Conservation (phyloP, 1,140 invertebrate species). For the Theocolax elegans region DNA sequence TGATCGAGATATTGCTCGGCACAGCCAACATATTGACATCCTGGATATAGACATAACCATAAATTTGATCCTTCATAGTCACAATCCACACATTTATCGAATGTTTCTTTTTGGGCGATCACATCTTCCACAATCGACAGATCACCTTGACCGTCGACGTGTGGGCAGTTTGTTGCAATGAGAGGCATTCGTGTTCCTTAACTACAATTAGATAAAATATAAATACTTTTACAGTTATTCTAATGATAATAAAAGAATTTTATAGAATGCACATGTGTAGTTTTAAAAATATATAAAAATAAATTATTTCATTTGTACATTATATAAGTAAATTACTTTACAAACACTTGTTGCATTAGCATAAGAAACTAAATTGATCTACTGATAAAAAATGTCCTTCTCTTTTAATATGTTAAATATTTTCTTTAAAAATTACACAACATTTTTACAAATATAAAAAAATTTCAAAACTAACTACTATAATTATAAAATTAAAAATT, state of each 20-base stretch:
- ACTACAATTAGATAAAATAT: conserved; percentile 7
- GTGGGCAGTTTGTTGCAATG: conserved; percentile 58
- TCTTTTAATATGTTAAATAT: too few relatives aligned
- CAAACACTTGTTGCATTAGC: too few relatives aligned
- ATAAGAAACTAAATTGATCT: too few relatives aligned
- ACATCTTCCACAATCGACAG: conserved; percentile 55
- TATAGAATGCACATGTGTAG: not conserved
- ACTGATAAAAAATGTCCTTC: too few relatives aligned
- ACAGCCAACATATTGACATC: conserved; percentile 84
- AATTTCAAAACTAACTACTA: too few relatives aligned
- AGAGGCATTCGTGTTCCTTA: conserved; percentile 55
- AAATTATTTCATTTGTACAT: too few relatives aligned
- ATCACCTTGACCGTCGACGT: conserved; percentile 57
- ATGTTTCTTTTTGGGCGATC: conserved; percentile 54
- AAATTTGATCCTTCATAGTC: conserved; percentile 75
- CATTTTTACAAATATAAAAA: too few relatives aligned
- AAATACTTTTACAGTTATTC: too few relatives aligned
- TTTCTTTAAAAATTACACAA: too few relatives aligned
- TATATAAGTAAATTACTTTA: too few relatives aligned
- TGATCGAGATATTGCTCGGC: conserved; percentile 82
- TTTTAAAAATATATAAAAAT: not conserved
- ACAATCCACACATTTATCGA: conserved; percentile 60
- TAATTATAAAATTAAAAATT: too few relatives aligned
- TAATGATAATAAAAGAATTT: too few relatives aligned
- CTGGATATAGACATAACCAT: conserved; percentile 84